Evolutionary conservation across 2,113 vertebrate species (phyloP), one percentile per base, ranked within the genome.

Genomic region (Dinomys branickii): DNA sequence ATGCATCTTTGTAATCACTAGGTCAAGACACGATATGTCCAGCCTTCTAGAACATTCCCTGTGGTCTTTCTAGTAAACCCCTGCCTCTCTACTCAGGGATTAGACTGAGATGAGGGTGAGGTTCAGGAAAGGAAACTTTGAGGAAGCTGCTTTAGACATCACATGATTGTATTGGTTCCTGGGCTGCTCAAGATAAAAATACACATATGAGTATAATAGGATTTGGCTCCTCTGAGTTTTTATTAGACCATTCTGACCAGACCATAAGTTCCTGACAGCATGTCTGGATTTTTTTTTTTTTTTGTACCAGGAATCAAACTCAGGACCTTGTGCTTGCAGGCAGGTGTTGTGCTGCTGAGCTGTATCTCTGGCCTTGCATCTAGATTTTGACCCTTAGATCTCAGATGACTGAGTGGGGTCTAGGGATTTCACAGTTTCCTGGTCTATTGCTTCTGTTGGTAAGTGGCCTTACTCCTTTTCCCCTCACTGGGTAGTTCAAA

Each of bases 1-100:
- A 11, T 14, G 14, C 30, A 67, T 26, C 38, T 84, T 69, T 90
- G 59, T n/a, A 82, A 50, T 44, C 33, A 61, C 4, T 22, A 88
- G 93, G 85, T 81, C n/a, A 63, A 91, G n/a, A 71, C 2, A 28
- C 12, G n/a, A 44, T 35, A 59, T 41, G 30, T 71, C 35, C 7
- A 78, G 28, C 38, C 85, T 28, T 75, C 90, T 38, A 77, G 90
- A 91, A 81, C 69, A 38, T 69, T 96, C 30, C 59, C 80, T 88
- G 44, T 85, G 35, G n/a, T 50, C 61, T 86, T 83, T 96, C 35
- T 13, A 63, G 58, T 85, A 35, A 85, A n/a, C n/a, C 33, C 22
- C 52, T 93, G n/a, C 35, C 38, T 82, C 38, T 90, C 71, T 6
- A 13, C 47, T 19, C 85, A 63, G 90, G 67, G 35, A n/a, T 94